These are phyloP conservation scores for Girardia tigrina DNA, from an alignment of 2,888 invertebrate genomes.

Conservation along the genomic window DNA sequence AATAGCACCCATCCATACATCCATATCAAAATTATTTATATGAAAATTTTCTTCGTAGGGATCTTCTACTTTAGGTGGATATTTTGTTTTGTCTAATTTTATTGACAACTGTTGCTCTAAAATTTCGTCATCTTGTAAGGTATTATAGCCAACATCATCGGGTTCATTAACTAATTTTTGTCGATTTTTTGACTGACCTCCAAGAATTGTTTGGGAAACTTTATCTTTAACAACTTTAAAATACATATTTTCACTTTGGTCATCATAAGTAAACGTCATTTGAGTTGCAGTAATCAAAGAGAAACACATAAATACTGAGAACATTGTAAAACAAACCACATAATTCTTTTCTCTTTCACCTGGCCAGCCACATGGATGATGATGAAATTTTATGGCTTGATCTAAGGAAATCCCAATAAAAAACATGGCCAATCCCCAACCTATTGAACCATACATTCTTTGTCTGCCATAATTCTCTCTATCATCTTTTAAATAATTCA, in stretches of 20 bases:
- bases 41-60: conserved; percentile 36
- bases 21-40: conserved; percentile 56
- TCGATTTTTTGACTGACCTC: conserved; percentile 26
- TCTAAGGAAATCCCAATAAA: conserved; percentile 72
- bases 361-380: conserved; percentile 69
- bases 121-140: conserved; percentile 25
- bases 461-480: conserved; percentile 72
- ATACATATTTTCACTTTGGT: conserved; percentile 35
- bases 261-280: conserved; percentile 52
- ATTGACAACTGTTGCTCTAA: conserved; percentile 34
- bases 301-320: conserved; percentile 85
- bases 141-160: conserved; percentile 24
- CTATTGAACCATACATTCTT: conserved; percentile 89
- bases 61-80: conserved; percentile 35
- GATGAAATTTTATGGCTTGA: conserved; percentile 83
- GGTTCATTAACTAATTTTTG: conserved; percentile 33
- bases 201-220: conserved; percentile 37
- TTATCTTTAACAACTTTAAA: conserved; percentile 41
- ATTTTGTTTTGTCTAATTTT: conserved; percentile 31
- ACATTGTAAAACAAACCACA: conserved; percentile 91
- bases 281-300: conserved; percentile 80
- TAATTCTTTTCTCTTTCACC: conserved; percentile 87
- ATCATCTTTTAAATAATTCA: conserved; percentile 64
- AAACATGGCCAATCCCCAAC: conserved; percentile 98
- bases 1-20: conserved; percentile 81